Percentiles rank a stretch among this genome's conserved stretches.
phyloP scores from a whole-genome alignment of 2,797 vertebrate species.

The Centroberyx gerrardi region DNA sequence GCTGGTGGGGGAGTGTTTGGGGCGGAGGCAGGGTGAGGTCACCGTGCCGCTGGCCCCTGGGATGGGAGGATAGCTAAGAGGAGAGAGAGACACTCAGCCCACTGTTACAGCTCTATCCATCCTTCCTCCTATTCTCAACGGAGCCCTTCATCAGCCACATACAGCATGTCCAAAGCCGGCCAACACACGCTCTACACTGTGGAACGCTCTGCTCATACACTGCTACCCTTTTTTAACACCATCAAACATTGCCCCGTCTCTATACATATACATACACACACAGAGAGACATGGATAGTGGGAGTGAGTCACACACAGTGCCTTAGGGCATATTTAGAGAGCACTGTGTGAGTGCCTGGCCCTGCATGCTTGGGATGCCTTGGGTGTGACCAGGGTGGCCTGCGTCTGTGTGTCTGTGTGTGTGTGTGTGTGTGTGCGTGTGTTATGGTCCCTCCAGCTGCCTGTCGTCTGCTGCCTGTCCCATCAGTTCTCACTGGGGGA shows the following conservation, averaged over 20 bases:
- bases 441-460: slow-evolving; percentile 69
- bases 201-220: slow-evolving; percentile 16
- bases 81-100: slow-evolving; percentile 66
- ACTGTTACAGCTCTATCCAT: slow-evolving; percentile 65
- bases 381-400: slow-evolving; percentile 79
- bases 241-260: slow-evolving; percentile 48
- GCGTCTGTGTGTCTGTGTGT: neutral
- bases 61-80: slow-evolving; percentile 67
- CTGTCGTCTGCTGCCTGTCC: slow-evolving; percentile 63
- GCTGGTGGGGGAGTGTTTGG: slow-evolving; percentile 63
- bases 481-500: slow-evolving; percentile 56
- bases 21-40: slow-evolving; percentile 81
- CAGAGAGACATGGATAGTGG: slow-evolving; percentile 47
- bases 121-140: slow-evolving; percentile 45
- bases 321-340: slow-evolving; percentile 74
- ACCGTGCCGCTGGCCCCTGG: slow-evolving; percentile 69
- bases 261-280: slow-evolving; percentile 17
- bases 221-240: slow-evolving; percentile 54
- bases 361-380: slow-evolving; percentile 81
- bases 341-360: slow-evolving; percentile 67
- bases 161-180: slow-evolving; percentile 14
- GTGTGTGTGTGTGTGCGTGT: too few relatives aligned
- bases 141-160: slow-evolving; percentile 34
- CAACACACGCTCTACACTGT: slow-evolving; percentile 26
- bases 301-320: slow-evolving; percentile 65